Evolutionary conservation across 1,140 invertebrate species (phyloP).

Genomic region (Magallana ariakensis): DNA sequence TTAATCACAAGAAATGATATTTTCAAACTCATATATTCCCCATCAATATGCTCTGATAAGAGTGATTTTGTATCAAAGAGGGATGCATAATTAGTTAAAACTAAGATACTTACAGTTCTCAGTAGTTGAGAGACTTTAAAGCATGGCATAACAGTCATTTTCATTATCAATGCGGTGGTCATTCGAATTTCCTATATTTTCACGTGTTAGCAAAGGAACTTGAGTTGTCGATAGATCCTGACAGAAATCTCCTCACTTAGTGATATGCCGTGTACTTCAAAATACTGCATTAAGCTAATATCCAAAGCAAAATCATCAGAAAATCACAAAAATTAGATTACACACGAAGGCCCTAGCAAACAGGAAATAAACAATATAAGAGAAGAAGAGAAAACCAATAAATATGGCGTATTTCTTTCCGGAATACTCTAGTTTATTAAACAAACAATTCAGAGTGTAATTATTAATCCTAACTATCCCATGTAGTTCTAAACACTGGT

Average conservation of each 20-base stretch:
- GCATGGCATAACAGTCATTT: background rate
- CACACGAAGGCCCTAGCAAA: background rate
- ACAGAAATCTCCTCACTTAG: background rate
- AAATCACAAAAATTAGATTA: background rate
- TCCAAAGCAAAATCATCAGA: background rate
- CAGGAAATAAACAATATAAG: background rate
- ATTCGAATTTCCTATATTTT: background rate
- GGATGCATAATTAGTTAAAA: background rate
- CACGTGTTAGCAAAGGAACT: background rate
- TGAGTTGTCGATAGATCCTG: background rate
- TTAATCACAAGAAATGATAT: too few relatives aligned
- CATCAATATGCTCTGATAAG: background rate
- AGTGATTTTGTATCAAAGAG: background rate
- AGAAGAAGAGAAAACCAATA: background rate
- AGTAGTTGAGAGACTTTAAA: background rate
- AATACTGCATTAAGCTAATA: background rate
- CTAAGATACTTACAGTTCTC: background rate
- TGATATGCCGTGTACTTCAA: background rate
- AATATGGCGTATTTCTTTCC: background rate
- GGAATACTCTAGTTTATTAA: background rate
- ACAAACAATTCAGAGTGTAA: background rate
- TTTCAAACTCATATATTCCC: background rate
- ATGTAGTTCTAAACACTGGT: too few relatives aligned
- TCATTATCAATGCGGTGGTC: background rate
- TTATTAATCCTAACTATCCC: too few relatives aligned